Evolutionary conservation across 2,888 invertebrate species (phyloP).

Genomic region (Bellardia pandia): DNA sequence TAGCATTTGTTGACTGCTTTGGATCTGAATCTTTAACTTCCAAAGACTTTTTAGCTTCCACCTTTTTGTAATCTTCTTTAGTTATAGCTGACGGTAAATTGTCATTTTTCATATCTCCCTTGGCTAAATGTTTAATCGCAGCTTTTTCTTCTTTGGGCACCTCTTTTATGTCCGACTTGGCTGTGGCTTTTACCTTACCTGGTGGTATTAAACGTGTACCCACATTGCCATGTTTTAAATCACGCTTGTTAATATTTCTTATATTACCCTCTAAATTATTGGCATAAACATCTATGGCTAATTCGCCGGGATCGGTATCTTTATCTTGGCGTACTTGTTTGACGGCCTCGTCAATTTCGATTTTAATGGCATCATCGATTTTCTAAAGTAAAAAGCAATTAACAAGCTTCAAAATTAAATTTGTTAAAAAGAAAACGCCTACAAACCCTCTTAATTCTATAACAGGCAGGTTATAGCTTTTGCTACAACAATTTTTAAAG

Average conservation of each 20-base stretch:
- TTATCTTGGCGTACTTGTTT: slow-evolving; percentile 89
- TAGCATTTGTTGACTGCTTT: neutral
- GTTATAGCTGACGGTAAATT: neutral
- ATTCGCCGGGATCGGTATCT: slow-evolving; percentile 90
- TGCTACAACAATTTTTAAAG: no score
- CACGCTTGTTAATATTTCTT: slow-evolving; percentile 84
- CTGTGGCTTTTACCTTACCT: slow-evolving; percentile 52
- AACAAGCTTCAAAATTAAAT: no score
- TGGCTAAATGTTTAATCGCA: neutral
- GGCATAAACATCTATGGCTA: slow-evolving; percentile 91
- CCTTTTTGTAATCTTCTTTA: neutral
- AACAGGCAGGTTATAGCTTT: no score
- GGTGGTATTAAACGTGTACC: slow-evolving; percentile 41
- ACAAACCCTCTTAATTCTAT: no score
- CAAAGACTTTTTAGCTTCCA: neutral
- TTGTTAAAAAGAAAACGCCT: no score
- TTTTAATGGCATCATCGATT: slow-evolving; percentile 92
- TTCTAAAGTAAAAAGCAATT: slow-evolving; percentile 84
- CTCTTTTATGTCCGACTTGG: slow-evolving; percentile 47
- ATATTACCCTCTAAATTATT: slow-evolving; percentile 87
- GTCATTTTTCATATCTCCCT: neutral
- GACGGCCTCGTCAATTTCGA: slow-evolving; percentile 91
- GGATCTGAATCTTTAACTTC: slow-evolving; percentile 1
- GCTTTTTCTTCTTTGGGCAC: neutral
- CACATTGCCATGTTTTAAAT: slow-evolving; percentile 50